Percentiles rank a stretch among this genome's conserved stretches.
Evolutionary conservation across 2,888 invertebrate species (phyloP).

Genomic region (Lamproptera curius): DNA sequence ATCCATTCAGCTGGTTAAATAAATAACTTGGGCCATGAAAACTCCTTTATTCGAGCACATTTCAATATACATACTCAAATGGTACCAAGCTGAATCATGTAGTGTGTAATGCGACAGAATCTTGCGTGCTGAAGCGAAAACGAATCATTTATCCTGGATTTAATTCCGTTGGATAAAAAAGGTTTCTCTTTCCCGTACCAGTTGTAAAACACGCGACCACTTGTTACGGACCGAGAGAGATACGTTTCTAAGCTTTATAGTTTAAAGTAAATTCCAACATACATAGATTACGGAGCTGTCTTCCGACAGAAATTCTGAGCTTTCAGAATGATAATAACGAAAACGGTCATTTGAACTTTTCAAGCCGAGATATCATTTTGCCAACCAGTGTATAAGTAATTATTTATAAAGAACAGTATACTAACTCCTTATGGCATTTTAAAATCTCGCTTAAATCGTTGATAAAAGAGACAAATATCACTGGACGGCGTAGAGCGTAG

Average conservation of each 20-base stretch:
- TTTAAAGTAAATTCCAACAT: neutral
- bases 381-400: too few relatives aligned
- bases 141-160: slow-evolving; percentile 22
- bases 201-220: slow-evolving; percentile 47
- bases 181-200: slow-evolving; percentile 30
- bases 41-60: too few relatives aligned
- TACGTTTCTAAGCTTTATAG: slow-evolving; percentile 5
- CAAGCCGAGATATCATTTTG: neutral
- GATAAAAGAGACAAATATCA: neutral
- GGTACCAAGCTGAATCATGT: slow-evolving; percentile 1
- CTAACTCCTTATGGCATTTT: neutral
- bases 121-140: slow-evolving; percentile 1
- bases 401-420: neutral
- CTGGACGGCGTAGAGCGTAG: too few relatives aligned
- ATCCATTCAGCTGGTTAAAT: too few relatives aligned
- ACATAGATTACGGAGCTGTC: slow-evolving; percentile 13
- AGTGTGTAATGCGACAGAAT: slow-evolving; percentile 1
- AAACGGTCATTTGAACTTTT: neutral
- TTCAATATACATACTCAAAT: too few relatives aligned
- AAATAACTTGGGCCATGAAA: too few relatives aligned
- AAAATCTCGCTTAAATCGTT: neutral
- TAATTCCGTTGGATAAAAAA: slow-evolving; percentile 31
- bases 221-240: slow-evolving; percentile 38
- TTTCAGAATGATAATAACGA: neutral
- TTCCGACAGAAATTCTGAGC: neutral